Base-by-base conservation (phyloP, 1,140 invertebrate genomes). In the Rhopalosiphum maidis region DNA sequence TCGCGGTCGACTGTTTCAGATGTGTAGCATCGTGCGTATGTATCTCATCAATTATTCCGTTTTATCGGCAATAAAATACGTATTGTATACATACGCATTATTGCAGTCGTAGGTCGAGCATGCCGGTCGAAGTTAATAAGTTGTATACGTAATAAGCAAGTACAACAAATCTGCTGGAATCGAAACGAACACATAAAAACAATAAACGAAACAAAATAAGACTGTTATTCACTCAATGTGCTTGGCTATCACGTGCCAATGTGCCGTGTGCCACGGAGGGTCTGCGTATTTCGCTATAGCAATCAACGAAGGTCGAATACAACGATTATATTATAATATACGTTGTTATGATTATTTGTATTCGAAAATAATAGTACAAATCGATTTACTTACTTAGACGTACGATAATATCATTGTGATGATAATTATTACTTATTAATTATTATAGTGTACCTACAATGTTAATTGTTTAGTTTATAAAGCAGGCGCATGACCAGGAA, bases 31-130 rank as follows among this genome's bases (percentile, higher is more conserved):
- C 82, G 23, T 41, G 37, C 83, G 41, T 85, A 77, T 77, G n/a
- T n/a, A 43, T 43, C 83, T 85, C 83, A 23, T 85, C 83, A 85
- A 85, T 77, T 77, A 77, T 85, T 85, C 83, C 23, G 23, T 41
- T 85, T 85, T 41, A 43, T 85, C 83, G 37, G 37, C 23, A 85
- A 85, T 85, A 85, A 85, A 85, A 85, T 85, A 85, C 60, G 60
- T 77, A 77, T n/a, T 35, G 60, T 77, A 77, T 77, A 77, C 60
- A n/a, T 77, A 77, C 60, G 60, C 15, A 77, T n/a, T 77, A 77
- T 77, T 85, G 37, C 37, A 43, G 9, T 11, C 23, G 22, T 51
- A 51, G 48, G 9, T 23, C 83, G 22, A 2, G 83, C 37, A 25
- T 85, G 22, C 77, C 8, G 41, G 83, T 85, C 7, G 83, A 43